These are phyloP conservation scores for Sinocyclocheilus grahami DNA, from an alignment of 2,113 vertebrate species.

Conservation along the genomic window DNA sequence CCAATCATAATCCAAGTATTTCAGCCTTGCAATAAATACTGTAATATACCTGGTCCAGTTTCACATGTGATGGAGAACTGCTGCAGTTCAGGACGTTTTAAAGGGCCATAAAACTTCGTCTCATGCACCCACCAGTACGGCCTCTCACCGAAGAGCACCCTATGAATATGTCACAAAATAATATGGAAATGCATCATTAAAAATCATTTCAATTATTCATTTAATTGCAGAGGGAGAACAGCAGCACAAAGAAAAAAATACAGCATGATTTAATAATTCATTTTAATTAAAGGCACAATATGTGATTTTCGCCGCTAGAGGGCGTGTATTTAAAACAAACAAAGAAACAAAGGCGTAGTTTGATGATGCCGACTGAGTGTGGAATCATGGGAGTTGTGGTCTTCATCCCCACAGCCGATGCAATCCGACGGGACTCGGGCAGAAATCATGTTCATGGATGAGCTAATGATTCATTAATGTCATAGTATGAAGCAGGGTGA, in stretches of 20 bases:
- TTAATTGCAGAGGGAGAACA: background rate
- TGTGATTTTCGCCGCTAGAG: no score
- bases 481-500: no score
- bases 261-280: background rate
- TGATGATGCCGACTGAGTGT: no score
- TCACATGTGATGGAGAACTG: constrained; percentile 82
- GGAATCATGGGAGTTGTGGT: no score
- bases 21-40: background rate
- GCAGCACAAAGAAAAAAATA: background rate
- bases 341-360: no score
- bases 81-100: constrained; percentile 64
- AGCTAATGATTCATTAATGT: no score
- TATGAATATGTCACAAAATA: constrained; percentile 38
- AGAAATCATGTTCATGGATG: no score
- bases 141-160: constrained; percentile 79
- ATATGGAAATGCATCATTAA: background rate
- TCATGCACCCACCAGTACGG: constrained; percentile 83
- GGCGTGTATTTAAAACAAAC: no score
- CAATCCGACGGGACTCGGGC: no score
- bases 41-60: constrained; percentile 78
- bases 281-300: no score
- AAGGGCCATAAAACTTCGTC: constrained; percentile 74
- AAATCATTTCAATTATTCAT: background rate
- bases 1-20: background rate
- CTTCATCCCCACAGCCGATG: no score